phyloP scores from a whole-genome alignment of 1,140 invertebrate species.

The Leptonema lineaticorne region DNA sequence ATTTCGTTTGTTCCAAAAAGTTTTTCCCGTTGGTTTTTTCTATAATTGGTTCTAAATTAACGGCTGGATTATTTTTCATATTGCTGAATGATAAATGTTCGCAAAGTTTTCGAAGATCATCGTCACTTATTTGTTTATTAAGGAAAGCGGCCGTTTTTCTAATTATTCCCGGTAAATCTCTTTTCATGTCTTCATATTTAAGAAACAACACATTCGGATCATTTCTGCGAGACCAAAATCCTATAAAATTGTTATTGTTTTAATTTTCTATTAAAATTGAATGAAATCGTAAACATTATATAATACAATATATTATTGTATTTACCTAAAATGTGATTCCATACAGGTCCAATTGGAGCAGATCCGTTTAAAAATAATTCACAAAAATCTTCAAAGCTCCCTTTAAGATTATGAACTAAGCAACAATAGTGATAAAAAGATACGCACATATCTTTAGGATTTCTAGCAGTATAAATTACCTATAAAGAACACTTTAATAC shows the following conservation, averaged over 20 bases:
- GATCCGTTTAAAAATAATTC: slow-evolving; percentile 73
- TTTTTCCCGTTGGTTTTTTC: slow-evolving; percentile 52
- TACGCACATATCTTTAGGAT: slow-evolving; percentile 92
- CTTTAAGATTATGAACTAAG: slow-evolving; percentile 68
- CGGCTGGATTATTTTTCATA: slow-evolving; percentile 78
- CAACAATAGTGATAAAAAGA: slow-evolving; percentile 87
- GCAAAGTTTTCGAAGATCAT: slow-evolving; percentile 65
- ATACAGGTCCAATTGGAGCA: slow-evolving; percentile 68
- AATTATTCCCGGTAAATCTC: slow-evolving; percentile 65
- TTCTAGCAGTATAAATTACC: slow-evolving; percentile 87
- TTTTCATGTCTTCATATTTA: slow-evolving; percentile 85
- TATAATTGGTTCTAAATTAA: slow-evolving; percentile 69
- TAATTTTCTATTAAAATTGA: slow-evolving; percentile 37
- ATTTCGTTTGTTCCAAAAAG: slow-evolving; percentile 56
- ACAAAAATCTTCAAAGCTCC: slow-evolving; percentile 79
- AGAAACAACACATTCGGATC: slow-evolving; percentile 78
- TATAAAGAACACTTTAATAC: slow-evolving; percentile 50
- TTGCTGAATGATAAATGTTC: slow-evolving; percentile 77
- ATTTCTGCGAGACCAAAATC: slow-evolving; percentile 71
- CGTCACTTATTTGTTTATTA: slow-evolving; percentile 63
- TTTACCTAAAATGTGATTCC: slow-evolving; percentile 66
- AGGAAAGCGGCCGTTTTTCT: slow-evolving; percentile 73
- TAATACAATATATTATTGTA: neutral
- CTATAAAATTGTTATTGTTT: slow-evolving; percentile 23
- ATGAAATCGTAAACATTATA: slow-evolving; percentile 7